A percentile compares a stretch with the other conserved stretches of the same genome.
Evolutionary conservation across 2,888 invertebrate species (phyloP).

Genomic region (Punctoribates punctum): DNA sequence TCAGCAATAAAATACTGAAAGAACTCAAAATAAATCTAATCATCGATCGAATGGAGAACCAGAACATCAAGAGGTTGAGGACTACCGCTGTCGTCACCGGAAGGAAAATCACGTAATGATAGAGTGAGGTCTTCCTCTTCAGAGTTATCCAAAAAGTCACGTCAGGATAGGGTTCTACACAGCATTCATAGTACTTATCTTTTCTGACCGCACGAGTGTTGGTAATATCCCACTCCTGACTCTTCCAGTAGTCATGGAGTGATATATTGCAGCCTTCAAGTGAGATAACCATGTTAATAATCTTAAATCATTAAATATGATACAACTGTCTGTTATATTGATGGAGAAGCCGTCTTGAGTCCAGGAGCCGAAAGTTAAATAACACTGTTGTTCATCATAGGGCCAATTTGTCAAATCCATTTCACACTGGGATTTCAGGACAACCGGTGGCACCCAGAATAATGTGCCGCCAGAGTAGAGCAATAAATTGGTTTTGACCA

Average conservation of each 20-base stretch:
- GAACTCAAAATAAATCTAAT: conserved; percentile 31
- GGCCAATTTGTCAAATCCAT: conserved; percentile 23
- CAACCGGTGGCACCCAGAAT: conserved; percentile 10
- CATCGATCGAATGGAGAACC: conserved; percentile 22
- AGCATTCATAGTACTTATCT: conserved; percentile 1
- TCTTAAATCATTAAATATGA: not conserved
- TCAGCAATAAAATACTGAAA: conserved; percentile 27
- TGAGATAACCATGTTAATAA: not conserved
- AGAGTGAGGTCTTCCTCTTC: conserved; percentile 29
- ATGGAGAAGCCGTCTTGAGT: conserved; percentile 37
- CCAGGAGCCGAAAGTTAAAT: conserved; percentile 17
- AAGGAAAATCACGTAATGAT: conserved; percentile 36
- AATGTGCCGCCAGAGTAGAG: not conserved
- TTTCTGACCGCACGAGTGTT: not conserved
- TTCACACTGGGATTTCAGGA: not conserved
- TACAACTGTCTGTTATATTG: conserved; percentile 18
- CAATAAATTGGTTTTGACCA: not conserved
- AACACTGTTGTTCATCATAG: conserved; percentile 23
- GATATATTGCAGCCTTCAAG: conserved; percentile 8
- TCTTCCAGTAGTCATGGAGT: conserved; percentile 22
- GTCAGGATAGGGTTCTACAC: conserved; percentile 29
- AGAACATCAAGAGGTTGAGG: conserved; percentile 38
- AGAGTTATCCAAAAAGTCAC: conserved; percentile 23
- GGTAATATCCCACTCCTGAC: conserved; percentile 34
- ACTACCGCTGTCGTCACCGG: conserved; percentile 34